Base-by-base conservation (phyloP, 2,797 vertebrate genomes). In the Manis javanica region DNA sequence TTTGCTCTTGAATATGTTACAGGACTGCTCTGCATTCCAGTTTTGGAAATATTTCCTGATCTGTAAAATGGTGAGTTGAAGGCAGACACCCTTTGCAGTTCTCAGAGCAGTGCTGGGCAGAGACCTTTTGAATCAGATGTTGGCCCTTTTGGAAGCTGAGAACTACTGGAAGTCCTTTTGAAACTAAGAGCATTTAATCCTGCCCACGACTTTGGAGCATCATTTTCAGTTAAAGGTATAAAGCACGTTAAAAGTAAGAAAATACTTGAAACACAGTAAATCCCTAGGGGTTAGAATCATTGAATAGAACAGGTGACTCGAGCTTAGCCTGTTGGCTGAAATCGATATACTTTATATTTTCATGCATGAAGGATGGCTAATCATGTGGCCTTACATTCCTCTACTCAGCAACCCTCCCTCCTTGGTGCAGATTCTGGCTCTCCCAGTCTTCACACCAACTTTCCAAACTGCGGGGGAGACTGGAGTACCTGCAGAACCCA, bases 301-400 rank as follows among this genome's bases (percentile, higher is more conserved):
- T 85, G 77, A 81, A 21, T 26, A 18, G 61, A 90, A 31, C 85
- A 55, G 86, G 85, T 81, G 94, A 72, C 90, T 42, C 37, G 77
- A 90, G 37, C 71, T 82, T 24, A 95, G 89, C 61, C 82, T 66
- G 37, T 39, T 57, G 74, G 19, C 59, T 84, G 95, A 91, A 96
- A 92, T 31, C 6, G 83, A 96, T 92, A 82, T 26, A 78, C 69
- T 95, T 95, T 66, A 94, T 90, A 88, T 92, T 92, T 97, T 84
- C 69, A 77, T 61, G 79, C 49, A 72, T 46, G 71, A 89, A 61
- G 34, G 34, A 75, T 5, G 51, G 46, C 31, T 24, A n/a, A 31
- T 34, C 53, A 68, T 75, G 89, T 49, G 16, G 49, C 26, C 69
- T 88, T 63, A 37, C 64, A 13, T 59, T 69, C 42, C 46, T 84